These are phyloP conservation scores for Plotosus lineatus DNA, from an alignment of 2,113 vertebrate species.

Conservation along the genomic window DNA sequence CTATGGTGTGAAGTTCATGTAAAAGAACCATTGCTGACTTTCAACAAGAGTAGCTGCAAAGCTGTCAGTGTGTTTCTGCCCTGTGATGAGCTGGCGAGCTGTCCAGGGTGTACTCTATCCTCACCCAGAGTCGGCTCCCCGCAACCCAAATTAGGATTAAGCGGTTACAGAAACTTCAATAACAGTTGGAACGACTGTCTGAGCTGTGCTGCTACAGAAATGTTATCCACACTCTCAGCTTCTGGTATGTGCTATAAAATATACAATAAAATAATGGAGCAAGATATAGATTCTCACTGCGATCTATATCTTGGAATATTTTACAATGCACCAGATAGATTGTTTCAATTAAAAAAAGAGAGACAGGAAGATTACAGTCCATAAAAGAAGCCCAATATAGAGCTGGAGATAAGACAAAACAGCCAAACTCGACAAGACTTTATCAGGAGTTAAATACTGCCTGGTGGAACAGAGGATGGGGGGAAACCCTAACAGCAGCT, in stretches of 20 bases:
- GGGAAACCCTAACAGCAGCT: neutral
- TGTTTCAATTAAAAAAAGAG: conserved; percentile 8
- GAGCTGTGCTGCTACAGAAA: neutral
- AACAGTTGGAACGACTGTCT: neutral
- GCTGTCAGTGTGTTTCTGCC: too few relatives aligned
- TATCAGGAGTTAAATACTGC: conserved; percentile 12
- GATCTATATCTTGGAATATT: conserved; percentile 14
- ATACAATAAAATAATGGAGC: neutral
- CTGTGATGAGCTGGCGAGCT: too few relatives aligned
- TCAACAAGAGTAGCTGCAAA: too few relatives aligned
- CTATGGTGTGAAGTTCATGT: too few relatives aligned
- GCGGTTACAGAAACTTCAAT: too few relatives aligned
- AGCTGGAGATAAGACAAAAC: neutral
- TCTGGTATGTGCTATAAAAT: neutral
- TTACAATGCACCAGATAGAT: neutral
- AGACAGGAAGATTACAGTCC: neutral
- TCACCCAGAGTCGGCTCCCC: too few relatives aligned
- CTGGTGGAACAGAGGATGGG: neutral
- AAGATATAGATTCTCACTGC: conserved; percentile 23
- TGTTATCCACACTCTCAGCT: too few relatives aligned
- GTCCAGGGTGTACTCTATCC: too few relatives aligned
- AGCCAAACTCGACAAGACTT: neutral
- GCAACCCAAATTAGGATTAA: too few relatives aligned
- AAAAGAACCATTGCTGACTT: too few relatives aligned
- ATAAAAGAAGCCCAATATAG: neutral